Evolutionary conservation across 2,888 invertebrate genomes (phyloP).

Genomic region (Labia minor): DNA sequence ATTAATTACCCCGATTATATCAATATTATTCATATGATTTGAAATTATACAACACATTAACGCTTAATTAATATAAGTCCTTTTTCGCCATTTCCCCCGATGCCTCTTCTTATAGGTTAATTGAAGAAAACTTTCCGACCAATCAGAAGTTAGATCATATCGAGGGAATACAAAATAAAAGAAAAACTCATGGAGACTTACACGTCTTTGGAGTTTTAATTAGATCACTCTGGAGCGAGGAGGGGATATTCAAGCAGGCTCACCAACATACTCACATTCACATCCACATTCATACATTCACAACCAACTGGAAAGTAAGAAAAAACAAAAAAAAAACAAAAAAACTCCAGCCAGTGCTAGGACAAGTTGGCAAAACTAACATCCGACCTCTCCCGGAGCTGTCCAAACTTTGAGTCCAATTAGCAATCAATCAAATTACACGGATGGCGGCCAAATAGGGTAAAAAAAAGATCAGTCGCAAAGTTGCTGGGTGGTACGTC

Average conservation of each 20-base stretch:
- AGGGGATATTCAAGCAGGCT: background rate
- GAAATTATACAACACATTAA: slow-evolving; percentile 1
- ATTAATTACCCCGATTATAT: slow-evolving; percentile 13
- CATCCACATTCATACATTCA: no score
- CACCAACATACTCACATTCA: no score
- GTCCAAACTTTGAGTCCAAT: slow-evolving; percentile 5
- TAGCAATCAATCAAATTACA: slow-evolving; percentile 13
- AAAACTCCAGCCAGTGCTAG: background rate
- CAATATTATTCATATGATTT: slow-evolving; percentile 13
- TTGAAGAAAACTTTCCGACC: background rate
- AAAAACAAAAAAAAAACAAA: background rate
- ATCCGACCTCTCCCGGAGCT: background rate
- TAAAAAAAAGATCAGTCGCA: background rate
- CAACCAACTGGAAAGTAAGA: no score
- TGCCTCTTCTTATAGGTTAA: slow-evolving; percentile 3
- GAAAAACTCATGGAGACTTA: background rate
- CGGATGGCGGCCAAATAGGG: background rate
- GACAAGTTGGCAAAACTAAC: slow-evolving; percentile 7
- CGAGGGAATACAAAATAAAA: slow-evolving; percentile 13
- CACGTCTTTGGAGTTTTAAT: slow-evolving; percentile 1
- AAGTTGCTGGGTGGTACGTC: background rate
- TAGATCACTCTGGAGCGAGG: background rate
- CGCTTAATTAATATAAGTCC: background rate
- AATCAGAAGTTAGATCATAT: slow-evolving; percentile 5
- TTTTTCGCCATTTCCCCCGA: background rate